Evolutionary conservation across 2,113 vertebrate genomes (phyloP).

Genomic region (Sylvia atricapilla): DNA sequence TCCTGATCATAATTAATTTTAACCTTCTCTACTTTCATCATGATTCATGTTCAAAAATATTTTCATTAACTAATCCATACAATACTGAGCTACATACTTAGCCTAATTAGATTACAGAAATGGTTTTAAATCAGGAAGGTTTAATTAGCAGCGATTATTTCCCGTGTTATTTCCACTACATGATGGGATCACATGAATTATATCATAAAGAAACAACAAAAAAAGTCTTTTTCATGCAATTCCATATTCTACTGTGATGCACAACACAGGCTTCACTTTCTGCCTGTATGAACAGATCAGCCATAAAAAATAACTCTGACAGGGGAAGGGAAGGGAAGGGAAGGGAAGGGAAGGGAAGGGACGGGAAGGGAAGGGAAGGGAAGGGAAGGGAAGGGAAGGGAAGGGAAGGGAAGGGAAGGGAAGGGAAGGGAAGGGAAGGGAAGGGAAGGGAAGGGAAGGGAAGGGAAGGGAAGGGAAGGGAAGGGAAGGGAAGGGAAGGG

Average conservation of each 20-base stretch:
- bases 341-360: too few relatives aligned
- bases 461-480: too few relatives aligned
- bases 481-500: too few relatives aligned
- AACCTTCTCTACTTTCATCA: constrained; percentile 10
- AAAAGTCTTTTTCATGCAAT: not conserved
- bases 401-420: too few relatives aligned
- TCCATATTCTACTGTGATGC: not conserved
- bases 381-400: not conserved
- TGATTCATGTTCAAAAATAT: not conserved
- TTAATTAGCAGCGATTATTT: constrained; percentile 31
- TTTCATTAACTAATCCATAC: constrained; percentile 2
- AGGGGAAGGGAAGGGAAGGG: too few relatives aligned
- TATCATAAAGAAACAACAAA: not conserved
- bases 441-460: too few relatives aligned
- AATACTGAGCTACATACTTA: not conserved
- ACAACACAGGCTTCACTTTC: not conserved
- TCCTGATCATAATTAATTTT: not conserved
- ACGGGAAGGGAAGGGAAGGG: too few relatives aligned
- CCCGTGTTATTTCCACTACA: not conserved
- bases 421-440: too few relatives aligned
- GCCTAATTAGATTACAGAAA: constrained; percentile 27
- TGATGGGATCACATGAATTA: not conserved
- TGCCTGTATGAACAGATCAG: not conserved
- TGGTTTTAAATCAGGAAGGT: not conserved
- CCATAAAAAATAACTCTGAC: not conserved